Evolutionary conservation across 1,140 invertebrate species (phyloP).

Genomic region (Oncopodura yosiiana): DNA sequence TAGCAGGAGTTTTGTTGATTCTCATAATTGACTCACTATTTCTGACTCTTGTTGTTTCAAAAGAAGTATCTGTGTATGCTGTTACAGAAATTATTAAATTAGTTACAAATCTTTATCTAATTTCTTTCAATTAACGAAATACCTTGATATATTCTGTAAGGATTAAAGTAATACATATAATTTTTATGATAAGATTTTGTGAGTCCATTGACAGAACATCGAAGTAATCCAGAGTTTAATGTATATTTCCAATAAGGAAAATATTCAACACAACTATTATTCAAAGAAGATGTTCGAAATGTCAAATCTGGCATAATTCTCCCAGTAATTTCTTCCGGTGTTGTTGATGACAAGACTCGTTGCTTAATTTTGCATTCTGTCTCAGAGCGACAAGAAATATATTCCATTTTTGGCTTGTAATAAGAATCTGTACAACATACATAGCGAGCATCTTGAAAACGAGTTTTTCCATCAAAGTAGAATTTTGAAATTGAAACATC

Average conservation of each 20-base stretch:
- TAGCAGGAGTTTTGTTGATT: constrained; percentile 21
- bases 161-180: constrained; percentile 23
- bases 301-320: constrained; percentile 2
- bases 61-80: constrained; percentile 21
- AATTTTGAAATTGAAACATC: constrained; percentile 23
- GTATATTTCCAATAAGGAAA: constrained; percentile 22
- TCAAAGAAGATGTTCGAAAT: constrained; percentile 2
- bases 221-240: constrained; percentile 9
- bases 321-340: constrained; percentile 12
- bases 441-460: constrained; percentile 25
- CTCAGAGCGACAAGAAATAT: constrained; percentile 19
- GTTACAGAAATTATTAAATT: neutral
- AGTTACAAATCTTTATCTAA: too few relatives aligned
- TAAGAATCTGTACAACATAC: constrained; percentile 19
- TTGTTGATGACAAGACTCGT: neutral
- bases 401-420: constrained; percentile 25
- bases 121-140: neutral
- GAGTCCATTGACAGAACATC: constrained; percentile 19
- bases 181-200: constrained; percentile 4
- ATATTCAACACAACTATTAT: constrained; percentile 11
- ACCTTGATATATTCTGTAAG: constrained; percentile 25
- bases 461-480: constrained; percentile 18
- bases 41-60: constrained; percentile 17
- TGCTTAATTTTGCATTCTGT: constrained; percentile 24
- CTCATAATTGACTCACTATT: constrained; percentile 24